These are phyloP conservation scores for Turritopsis rubra DNA, from an alignment of 30 jellyfish, hydroid and myxozoan genomes.

Conservation along the genomic window DNA sequence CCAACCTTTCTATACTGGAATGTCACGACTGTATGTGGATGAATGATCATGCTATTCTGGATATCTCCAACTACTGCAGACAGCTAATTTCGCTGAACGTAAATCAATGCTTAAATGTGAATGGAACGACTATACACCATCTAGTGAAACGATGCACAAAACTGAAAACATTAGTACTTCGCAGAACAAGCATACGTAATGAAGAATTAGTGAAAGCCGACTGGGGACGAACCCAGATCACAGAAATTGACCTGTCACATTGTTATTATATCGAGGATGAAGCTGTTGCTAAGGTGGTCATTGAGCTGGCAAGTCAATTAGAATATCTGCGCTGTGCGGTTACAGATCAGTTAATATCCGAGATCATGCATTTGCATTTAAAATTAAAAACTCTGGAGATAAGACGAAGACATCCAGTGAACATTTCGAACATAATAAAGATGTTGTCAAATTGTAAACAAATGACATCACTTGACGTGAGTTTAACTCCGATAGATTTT, in stretches of 20 bases:
- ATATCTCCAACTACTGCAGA: conserved; percentile 3
- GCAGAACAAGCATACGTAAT: conserved; percentile 24
- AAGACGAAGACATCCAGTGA: conserved; percentile 18
- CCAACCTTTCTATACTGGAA: conserved; percentile 2
- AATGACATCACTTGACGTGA: conserved; percentile 9
- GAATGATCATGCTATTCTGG: conserved; percentile 9
- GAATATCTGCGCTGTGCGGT: not conserved
- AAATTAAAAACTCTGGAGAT: not conserved
- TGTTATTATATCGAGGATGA: conserved; percentile 14
- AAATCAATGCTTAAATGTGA: conserved; percentile 7
- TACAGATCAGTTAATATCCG: not conserved
- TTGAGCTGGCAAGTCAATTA: not conserved
- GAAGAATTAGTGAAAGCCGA: conserved; percentile 4
- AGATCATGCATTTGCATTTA: not conserved
- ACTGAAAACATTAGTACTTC: not conserved
- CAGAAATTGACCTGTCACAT: conserved; percentile 5
- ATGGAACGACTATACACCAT: not conserved
- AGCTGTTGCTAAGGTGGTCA: not conserved
- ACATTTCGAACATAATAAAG: not conserved
- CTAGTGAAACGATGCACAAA: conserved; percentile 16
- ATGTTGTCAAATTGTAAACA: not conserved
- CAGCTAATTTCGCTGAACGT: not conserved
- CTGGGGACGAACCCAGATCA: not conserved
- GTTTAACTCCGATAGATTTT: conserved; percentile 6
- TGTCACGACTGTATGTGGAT: conserved; percentile 13